Conservation (phyloP, 2,797 vertebrate genomes). For the Otolemur crassicaudatus region DNA sequence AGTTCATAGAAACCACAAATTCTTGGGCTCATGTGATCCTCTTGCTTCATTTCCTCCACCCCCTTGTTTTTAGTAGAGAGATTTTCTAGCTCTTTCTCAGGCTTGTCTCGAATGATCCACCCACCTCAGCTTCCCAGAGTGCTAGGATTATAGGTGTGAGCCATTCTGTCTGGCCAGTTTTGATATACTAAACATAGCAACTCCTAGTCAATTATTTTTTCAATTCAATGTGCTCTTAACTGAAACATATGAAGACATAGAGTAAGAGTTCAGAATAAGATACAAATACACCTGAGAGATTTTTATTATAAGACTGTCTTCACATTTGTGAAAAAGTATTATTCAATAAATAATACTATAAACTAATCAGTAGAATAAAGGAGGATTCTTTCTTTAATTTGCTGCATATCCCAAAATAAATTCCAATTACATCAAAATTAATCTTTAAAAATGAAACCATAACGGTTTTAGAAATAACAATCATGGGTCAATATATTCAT, state of each 20-base stretch:
- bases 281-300: background rate
- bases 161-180: background rate
- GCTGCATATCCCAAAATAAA: background rate
- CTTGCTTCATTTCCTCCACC: too few relatives aligned
- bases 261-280: background rate
- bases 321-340: background rate
- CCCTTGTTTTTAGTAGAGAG: too few relatives aligned
- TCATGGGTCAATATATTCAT: background rate
- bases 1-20: too few relatives aligned
- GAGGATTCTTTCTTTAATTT: background rate
- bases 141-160: too few relatives aligned
- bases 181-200: background rate
- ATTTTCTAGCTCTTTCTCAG: too few relatives aligned
- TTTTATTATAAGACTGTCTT: background rate
- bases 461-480: background rate
- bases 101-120: too few relatives aligned
- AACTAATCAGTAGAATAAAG: background rate
- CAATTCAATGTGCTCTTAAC: background rate
- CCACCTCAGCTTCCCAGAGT: too few relatives aligned
- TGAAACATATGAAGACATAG: background rate
- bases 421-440: background rate
- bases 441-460: background rate
- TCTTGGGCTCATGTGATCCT: too few relatives aligned
- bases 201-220: background rate
- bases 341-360: background rate